A percentile compares a stretch with the other conserved stretches of the same genome.
Conservation (phyloP, 2,113 vertebrate species). For the Hipposideros armiger region DNA sequence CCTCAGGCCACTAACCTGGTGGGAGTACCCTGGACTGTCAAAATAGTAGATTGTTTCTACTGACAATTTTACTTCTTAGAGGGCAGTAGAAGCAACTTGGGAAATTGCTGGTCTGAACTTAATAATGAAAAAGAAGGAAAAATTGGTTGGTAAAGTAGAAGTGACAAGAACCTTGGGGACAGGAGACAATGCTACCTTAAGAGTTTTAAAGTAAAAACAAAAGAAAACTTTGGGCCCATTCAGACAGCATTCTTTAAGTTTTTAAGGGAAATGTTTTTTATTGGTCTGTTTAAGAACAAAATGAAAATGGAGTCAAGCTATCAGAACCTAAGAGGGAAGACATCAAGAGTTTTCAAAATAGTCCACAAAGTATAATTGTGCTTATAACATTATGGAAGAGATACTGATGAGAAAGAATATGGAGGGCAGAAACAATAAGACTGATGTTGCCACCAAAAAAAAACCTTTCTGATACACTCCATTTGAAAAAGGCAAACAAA, state of each 20-base stretch:
- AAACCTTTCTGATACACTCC: not conserved
- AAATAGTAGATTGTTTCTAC: not conserved
- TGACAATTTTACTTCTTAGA: not conserved
- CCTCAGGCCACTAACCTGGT: not conserved
- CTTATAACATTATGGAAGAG: not conserved
- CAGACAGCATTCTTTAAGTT: not conserved
- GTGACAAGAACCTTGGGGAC: slow-evolving; percentile 29
- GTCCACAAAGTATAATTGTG: not conserved
- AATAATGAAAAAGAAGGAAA: slow-evolving; percentile 46
- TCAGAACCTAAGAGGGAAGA: not conserved
- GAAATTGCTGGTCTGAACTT: slow-evolving; percentile 59
- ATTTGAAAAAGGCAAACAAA: not conserved
- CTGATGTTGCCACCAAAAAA: not conserved
- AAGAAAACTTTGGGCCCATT: not conserved
- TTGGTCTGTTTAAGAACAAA: not conserved
- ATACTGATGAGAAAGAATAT: not conserved
- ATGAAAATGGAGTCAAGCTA: not conserved
- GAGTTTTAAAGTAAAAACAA: not conserved
- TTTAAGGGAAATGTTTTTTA: not conserved
- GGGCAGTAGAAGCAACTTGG: not conserved
- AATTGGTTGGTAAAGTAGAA: slow-evolving; percentile 43
- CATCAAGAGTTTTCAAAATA: slow-evolving; percentile 3
- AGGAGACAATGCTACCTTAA: not conserved
- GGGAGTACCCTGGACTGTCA: not conserved
- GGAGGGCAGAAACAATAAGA: not conserved